Conservation (phyloP, 2,888 invertebrate species). For the Ligdia adustata region DNA sequence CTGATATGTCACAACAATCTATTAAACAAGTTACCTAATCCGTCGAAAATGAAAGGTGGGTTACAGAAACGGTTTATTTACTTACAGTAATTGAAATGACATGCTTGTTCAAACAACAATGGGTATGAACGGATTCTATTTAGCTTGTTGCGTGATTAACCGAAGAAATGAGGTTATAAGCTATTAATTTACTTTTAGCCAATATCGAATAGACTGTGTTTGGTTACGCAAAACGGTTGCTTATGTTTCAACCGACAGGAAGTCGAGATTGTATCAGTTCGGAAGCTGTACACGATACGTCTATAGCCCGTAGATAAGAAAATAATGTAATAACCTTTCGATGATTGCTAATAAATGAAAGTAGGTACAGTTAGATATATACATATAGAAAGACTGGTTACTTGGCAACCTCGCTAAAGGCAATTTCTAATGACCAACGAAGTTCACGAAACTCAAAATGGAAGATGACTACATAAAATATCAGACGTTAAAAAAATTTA, state of each 20-base stretch:
- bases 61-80: conserved; percentile 53
- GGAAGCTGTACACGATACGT: conserved; percentile 4
- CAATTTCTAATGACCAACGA: no score
- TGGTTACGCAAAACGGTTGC: conserved; percentile 24
- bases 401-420: no score
- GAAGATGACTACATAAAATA: no score
- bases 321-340: no score
- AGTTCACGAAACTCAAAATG: no score
- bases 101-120: conserved; percentile 64
- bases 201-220: conserved; percentile 21
- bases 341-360: no score
- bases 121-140: conserved; percentile 51
- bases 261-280: conserved; percentile 18
- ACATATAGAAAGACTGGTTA: no score
- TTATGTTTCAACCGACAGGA: conserved; percentile 10
- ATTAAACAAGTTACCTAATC: conserved; percentile 71
- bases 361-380: no score
- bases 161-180: conserved; percentile 47
- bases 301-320: no score
- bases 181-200: conserved; percentile 45
- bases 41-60: conserved; percentile 61
- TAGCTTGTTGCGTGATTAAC: conserved; percentile 52
- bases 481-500: no score
- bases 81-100: conserved; percentile 69
- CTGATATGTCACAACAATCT: conserved; percentile 55